phyloP scores from a whole-genome alignment of 2,797 vertebrate species.

The Graptemys geographica region DNA sequence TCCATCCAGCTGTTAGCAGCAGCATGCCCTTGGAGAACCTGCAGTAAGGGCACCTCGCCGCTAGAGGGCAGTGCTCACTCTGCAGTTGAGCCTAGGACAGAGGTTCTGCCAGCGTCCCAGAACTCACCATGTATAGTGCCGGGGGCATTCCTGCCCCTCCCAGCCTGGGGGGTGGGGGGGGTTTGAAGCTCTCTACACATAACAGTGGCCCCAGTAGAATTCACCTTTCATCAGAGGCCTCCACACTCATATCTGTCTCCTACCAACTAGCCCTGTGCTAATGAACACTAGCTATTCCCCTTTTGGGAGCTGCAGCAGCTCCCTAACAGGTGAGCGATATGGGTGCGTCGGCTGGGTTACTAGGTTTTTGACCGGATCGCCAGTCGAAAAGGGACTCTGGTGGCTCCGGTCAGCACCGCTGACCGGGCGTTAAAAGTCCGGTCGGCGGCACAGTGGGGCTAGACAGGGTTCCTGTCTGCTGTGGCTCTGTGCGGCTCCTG shows the following conservation, averaged over 20 bases:
- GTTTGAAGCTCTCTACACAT: neutral
- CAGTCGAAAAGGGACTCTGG: no score
- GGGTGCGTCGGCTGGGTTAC: no score
- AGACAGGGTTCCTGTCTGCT: no score
- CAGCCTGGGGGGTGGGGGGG: neutral
- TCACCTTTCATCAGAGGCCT: neutral
- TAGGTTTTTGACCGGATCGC: no score
- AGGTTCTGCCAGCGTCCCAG: neutral
- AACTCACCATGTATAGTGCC: neutral
- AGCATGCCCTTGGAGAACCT: neutral
- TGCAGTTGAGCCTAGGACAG: neutral
- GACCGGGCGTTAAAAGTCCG: no score
- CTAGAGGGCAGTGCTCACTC: neutral
- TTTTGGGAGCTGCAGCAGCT: neutral
- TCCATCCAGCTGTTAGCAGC: neutral
- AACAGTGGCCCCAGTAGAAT: neutral
- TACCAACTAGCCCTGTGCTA: neutral
- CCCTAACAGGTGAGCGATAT: no score
- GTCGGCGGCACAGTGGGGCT: no score
- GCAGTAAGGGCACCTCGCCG: neutral
- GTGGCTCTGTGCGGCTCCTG: no score
- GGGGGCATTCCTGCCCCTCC: neutral
- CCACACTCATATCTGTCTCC: neutral
- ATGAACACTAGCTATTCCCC: neutral
- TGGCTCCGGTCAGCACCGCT: no score